phyloP scores from a whole-genome alignment of 2,888 invertebrate genomes.

The Seira ritae region DNA sequence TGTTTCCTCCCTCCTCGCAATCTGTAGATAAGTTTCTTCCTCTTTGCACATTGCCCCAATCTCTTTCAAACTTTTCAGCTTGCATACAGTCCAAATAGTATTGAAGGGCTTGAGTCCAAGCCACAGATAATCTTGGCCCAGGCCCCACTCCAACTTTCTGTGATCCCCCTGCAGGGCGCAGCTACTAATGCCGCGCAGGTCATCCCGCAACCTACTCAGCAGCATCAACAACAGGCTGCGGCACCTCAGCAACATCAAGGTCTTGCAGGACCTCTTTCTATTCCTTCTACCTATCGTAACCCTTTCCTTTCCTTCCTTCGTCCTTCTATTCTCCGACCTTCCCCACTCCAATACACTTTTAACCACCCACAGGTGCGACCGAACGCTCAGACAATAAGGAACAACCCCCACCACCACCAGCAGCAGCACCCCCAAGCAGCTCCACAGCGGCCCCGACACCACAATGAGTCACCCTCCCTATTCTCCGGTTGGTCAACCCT shows the following conservation, averaged over 20 bases:
- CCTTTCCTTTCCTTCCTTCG: conserved; percentile 23
- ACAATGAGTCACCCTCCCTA: not conserved
- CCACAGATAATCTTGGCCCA: conserved; percentile 17
- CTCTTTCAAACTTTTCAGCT: not conserved
- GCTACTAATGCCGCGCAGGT: not conserved
- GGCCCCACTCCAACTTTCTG: not conserved
- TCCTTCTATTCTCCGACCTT: conserved; percentile 37
- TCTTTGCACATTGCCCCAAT: too few species aligned
- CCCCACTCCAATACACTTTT: conserved; percentile 29
- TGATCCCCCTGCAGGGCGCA: not conserved
- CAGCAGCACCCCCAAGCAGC: conserved; percentile 2
- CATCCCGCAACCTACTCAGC: conserved; percentile 10
- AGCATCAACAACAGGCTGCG: conserved; percentile 19
- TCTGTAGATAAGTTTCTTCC: too few species aligned
- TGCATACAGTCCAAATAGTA: conserved; percentile 10
- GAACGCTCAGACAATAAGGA: not conserved
- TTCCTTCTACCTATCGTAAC: conserved; percentile 21
- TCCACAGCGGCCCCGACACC: conserved; percentile 13
- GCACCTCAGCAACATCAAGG: conserved; percentile 24
- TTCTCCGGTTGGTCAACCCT: conserved; percentile 41
- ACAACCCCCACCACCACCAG: not conserved
- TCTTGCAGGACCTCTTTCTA: conserved; percentile 32
- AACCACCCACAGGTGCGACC: conserved; percentile 23
- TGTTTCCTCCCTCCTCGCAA: too few species aligned
- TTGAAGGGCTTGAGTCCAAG: conserved; percentile 37